phyloP scores from a whole-genome alignment of 2,888 invertebrate species.

The Acholoe squamosa region DNA sequence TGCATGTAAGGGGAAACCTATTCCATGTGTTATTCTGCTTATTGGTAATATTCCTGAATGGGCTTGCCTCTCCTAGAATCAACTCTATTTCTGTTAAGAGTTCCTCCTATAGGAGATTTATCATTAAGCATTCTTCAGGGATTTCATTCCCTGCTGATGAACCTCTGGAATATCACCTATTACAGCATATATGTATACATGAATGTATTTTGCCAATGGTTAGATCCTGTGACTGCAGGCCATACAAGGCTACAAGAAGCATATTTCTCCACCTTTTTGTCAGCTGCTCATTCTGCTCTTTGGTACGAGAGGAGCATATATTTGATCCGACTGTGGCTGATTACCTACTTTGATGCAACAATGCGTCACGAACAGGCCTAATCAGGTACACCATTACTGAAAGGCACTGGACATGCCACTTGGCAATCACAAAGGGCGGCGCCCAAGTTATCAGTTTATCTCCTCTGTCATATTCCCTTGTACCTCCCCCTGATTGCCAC shows the following conservation, averaged over 20 bases:
- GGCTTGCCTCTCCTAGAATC: too few relatives aligned
- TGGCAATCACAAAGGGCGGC: conserved; percentile 1
- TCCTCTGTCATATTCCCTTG: not conserved
- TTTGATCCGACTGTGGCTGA: conserved; percentile 34
- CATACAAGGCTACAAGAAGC: not conserved
- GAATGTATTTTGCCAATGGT: not conserved
- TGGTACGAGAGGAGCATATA: conserved; percentile 4
- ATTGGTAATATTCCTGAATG: too few relatives aligned
- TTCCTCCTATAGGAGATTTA: too few relatives aligned
- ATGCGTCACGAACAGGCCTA: conserved; percentile 47
- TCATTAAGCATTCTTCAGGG: too few relatives aligned
- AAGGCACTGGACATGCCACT: not conserved
- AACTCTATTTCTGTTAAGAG: too few relatives aligned
- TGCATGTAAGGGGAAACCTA: too few relatives aligned
- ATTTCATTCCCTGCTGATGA: too few relatives aligned
- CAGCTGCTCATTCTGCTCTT: not conserved
- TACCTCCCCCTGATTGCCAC: not conserved
- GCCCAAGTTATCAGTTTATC: not conserved
- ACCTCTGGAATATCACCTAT: too few relatives aligned
- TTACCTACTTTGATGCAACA: conserved; percentile 47
- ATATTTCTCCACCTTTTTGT: too few relatives aligned
- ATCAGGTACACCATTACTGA: not conserved
- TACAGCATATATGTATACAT: too few relatives aligned
- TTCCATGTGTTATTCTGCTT: too few relatives aligned
- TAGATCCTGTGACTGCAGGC: not conserved